Evolutionary conservation across 2,113 vertebrate species (phyloP).

Genomic region (Athene cunicularia): DNA sequence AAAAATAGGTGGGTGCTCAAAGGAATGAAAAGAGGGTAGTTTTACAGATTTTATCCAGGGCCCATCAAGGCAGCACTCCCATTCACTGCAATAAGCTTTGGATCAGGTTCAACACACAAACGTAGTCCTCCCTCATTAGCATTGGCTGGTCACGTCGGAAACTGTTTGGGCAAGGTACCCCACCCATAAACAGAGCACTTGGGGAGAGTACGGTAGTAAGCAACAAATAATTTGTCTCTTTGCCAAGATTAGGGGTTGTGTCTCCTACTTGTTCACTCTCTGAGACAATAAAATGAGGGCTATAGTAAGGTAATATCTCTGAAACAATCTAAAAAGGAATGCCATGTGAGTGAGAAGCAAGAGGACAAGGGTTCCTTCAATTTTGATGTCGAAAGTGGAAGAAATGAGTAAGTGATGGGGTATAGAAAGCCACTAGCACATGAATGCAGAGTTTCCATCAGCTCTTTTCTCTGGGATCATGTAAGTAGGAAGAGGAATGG

Average conservation of each 20-base stretch:
- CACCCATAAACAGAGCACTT: conserved; percentile 26
- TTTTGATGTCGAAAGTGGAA: neutral
- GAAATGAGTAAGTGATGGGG: neutral
- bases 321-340: neutral
- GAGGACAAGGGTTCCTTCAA: neutral
- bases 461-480: neutral
- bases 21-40: neutral
- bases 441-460: neutral
- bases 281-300: neutral
- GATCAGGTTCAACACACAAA: neutral
- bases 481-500: neutral
- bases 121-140: neutral
- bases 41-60: neutral
- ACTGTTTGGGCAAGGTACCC: conserved; percentile 12
- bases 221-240: conserved; percentile 14
- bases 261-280: neutral
- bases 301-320: neutral
- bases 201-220: neutral
- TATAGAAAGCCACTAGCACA: neutral
- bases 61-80: neutral
- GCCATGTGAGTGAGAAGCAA: neutral
- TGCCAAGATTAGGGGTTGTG: conserved; percentile 1
- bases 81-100: conserved; percentile 35
- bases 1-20: neutral
- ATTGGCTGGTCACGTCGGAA: conserved; percentile 21